Percentiles rank a stretch among this genome's conserved stretches.
These are phyloP conservation scores for Xanthostigma xanthostigma DNA, from an alignment of 2,888 invertebrate species.

Conservation along the genomic window DNA sequence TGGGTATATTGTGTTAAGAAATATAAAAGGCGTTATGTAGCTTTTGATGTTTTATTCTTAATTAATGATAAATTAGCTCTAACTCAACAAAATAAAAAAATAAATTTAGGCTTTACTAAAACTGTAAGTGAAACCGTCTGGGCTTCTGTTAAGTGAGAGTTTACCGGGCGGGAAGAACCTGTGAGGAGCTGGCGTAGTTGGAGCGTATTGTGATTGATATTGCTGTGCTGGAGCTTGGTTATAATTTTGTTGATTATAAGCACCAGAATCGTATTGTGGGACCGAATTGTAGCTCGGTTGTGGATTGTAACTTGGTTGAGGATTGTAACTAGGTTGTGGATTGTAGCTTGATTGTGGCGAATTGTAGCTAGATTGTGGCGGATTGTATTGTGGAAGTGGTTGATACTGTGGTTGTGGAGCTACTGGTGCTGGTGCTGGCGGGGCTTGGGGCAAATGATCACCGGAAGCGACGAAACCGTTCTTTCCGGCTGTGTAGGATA, in stretches of 20 bases:
- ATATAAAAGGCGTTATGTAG: no score
- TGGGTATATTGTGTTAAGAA: no score
- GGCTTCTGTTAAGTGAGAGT: slow-evolving; percentile 70
- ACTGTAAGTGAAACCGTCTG: slow-evolving; percentile 76
- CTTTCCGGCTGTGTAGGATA: slow-evolving; percentile 75
- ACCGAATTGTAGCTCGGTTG: slow-evolving; percentile 30
- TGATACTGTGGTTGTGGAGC: slow-evolving; percentile 30
- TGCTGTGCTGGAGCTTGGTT: slow-evolving; percentile 21
- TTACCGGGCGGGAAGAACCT: slow-evolving; percentile 76
- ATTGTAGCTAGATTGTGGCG: slow-evolving; percentile 27
- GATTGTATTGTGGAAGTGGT: slow-evolving; percentile 32
- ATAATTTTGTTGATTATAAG: slow-evolving; percentile 16
- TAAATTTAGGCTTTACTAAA: slow-evolving; percentile 48
- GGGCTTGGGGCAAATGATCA: slow-evolving; percentile 51
- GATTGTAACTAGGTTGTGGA: slow-evolving; percentile 19
- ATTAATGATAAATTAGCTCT: not conserved
- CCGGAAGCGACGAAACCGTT: slow-evolving; percentile 69
- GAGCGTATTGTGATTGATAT: slow-evolving; percentile 33
- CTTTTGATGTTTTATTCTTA: no score
- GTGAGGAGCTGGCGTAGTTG: slow-evolving; percentile 53
- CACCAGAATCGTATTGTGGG: slow-evolving; percentile 20
- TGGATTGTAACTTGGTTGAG: slow-evolving; percentile 21
- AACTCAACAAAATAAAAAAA: not conserved
- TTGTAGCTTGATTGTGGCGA: slow-evolving; percentile 29
- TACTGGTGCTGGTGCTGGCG: slow-evolving; percentile 32